Base-by-base conservation (phyloP, 1,140 invertebrate genomes). In the Leptinotarsa defecta region DNA sequence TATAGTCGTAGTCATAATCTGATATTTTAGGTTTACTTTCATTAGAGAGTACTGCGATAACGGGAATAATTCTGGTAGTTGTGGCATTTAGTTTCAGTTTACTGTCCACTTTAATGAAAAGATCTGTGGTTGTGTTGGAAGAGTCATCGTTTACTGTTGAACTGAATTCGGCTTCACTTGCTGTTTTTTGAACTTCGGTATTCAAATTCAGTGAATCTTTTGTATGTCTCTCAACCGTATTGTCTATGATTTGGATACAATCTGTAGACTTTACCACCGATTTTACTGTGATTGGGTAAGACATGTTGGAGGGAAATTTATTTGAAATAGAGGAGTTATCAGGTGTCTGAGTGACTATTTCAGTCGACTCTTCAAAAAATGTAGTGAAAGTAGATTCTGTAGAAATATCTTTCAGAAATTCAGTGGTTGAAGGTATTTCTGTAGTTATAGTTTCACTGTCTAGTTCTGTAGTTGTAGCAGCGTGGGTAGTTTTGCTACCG, bases 1-100 rank as follows among this genome's bases (percentile, higher is more conserved):
- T 89, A 80, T 93, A 93, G 81, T 93, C 92, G 78, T 91, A 92
- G 76, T 90, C 89, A 77, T 87, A 87, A 77, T 89, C 88, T n/a
- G 86, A 84, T 80, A 88, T 88, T 77, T 88, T 89, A 57, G 82
- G 83, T 74, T 86, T 85, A 27, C 79, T 83, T 19, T 83, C 84
- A 77, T 88, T 88, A 3, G 86, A 73, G 43, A 85, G 77, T 17
- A 84, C 85, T 62, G 84, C 81, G 13, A 4, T 4, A 15, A 49
- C 69, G 3, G 48, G 61, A n/a, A 71, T 24, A 43, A 22, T 19
- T 27, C 65, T 68, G 17, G 27, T 13, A 57, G 68, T 71, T 48
- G 67, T 64, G 70, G 80, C 73, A 75, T 43, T 68, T 64, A 76
- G 75, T 62, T 77, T 81, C 15, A 79, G 70, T 64, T 77, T 79